Percentiles rank a stretch among this genome's conserved stretches.
phyloP scores from a whole-genome alignment of 30 jellyfish, hydroid and myxozoan species.

The Rhopilema esculentum region DNA sequence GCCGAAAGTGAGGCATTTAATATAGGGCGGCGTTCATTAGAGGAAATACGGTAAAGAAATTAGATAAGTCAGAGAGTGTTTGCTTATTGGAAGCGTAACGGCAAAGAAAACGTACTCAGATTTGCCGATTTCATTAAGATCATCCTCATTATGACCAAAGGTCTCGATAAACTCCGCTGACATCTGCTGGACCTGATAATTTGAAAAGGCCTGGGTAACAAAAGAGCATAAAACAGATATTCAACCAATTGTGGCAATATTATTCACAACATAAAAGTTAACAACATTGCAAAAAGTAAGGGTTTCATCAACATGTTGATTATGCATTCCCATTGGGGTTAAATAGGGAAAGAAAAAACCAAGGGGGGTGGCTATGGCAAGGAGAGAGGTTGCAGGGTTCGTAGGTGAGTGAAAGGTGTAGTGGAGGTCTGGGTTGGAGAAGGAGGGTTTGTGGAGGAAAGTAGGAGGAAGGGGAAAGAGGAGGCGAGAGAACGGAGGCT shows the following conservation, averaged over 20 bases:
- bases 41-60: too few relatives aligned
- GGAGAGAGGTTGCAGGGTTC: too few relatives aligned
- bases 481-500: not conserved
- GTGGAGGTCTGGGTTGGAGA: too few relatives aligned
- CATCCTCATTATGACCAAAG: slow-evolving; percentile 82
- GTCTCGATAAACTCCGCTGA: slow-evolving; percentile 93
- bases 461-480: not conserved
- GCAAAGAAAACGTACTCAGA: slow-evolving; percentile 21
- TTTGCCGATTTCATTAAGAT: slow-evolving; percentile 28
- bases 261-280: not conserved
- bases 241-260: not conserved
- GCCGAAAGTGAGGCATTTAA: too few relatives aligned
- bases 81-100: not conserved
- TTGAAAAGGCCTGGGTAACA: slow-evolving; percentile 88
- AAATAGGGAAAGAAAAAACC: too few relatives aligned
- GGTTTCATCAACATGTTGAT: not conserved
- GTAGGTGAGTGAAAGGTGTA: too few relatives aligned
- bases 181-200: slow-evolving; percentile 98
- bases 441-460: not conserved
- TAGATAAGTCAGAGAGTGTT: not conserved
- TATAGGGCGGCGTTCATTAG: too few relatives aligned
- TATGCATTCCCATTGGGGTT: too few relatives aligned
- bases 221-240: slow-evolving; percentile 27
- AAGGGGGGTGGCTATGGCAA: too few relatives aligned
- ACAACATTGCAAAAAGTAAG: not conserved